These are phyloP conservation scores for Loris lydekkerianus DNA, from an alignment of 2,797 vertebrate genomes.

Conservation along the genomic window DNA sequence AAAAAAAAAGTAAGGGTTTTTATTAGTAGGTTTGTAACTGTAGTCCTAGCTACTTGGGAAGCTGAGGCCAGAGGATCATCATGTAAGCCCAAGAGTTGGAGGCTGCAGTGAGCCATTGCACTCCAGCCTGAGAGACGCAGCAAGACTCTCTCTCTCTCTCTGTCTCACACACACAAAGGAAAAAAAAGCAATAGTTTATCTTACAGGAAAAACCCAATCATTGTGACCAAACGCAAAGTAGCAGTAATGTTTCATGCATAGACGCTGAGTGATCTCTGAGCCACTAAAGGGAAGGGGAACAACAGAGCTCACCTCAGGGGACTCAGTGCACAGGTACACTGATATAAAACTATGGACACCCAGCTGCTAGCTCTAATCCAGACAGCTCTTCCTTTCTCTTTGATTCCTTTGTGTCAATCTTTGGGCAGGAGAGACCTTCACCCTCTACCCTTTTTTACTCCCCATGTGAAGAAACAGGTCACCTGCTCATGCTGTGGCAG, in stretches of 20 bases:
- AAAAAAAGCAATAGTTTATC: background rate
- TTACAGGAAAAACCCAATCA: background rate
- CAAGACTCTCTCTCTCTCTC: background rate
- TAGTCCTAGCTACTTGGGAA: background rate
- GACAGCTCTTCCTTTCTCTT: background rate
- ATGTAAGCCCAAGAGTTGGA: background rate
- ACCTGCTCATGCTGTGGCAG: too few relatives aligned
- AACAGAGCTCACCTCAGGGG: background rate
- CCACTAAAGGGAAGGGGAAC: background rate
- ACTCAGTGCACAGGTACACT: accelerated
- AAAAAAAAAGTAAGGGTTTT: background rate
- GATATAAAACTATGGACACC: accelerated
- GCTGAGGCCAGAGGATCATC: background rate
- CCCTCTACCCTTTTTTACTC: too few relatives aligned
- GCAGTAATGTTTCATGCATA: background rate
- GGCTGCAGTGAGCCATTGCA: background rate
- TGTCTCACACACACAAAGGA: too few relatives aligned
- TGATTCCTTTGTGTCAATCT: background rate
- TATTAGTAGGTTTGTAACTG: background rate
- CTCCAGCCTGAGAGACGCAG: background rate
- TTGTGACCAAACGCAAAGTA: background rate
- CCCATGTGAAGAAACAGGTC: background rate
- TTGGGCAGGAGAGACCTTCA: background rate
- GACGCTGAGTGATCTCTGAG: too few relatives aligned
- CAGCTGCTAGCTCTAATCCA: background rate